These are phyloP conservation scores for Ips typographus DNA, from an alignment of 1,140 invertebrate species.

Conservation along the genomic window DNA sequence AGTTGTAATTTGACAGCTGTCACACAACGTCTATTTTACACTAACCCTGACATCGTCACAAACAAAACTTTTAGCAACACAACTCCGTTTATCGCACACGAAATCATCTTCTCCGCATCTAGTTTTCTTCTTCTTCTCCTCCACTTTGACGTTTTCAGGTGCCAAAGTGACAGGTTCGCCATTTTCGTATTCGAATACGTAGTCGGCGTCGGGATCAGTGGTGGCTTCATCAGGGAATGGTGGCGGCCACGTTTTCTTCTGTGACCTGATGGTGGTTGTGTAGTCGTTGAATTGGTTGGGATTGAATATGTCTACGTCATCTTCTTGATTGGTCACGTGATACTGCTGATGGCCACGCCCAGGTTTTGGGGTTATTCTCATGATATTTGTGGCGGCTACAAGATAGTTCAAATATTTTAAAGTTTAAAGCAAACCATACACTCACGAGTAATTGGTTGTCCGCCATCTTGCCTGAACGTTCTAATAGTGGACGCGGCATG, in stretches of 20 bases:
- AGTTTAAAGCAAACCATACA: too few relatives aligned
- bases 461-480: too few relatives aligned
- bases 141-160: conserved; percentile 34
- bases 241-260: conserved; percentile 42
- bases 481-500: not conserved
- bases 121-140: conserved; percentile 25
- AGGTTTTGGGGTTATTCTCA: too few relatives aligned
- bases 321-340: conserved; percentile 28
- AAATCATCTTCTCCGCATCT: conserved; percentile 41
- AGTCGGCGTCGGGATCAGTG: conserved; percentile 58
- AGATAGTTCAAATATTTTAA: too few relatives aligned
- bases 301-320: conserved; percentile 39
- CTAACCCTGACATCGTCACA: conserved; percentile 66
- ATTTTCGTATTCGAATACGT: conserved; percentile 47
- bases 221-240: conserved; percentile 39
- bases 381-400: too few relatives aligned
- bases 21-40: not conserved
- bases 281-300: conserved; percentile 25
- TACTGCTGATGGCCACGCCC: not conserved
- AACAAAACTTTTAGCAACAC: conserved; percentile 66
- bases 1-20: not conserved
- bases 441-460: too few relatives aligned
- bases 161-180: conserved; percentile 35
- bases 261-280: conserved; percentile 18
- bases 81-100: conserved; percentile 51